Percentiles rank a stretch among this genome's conserved stretches.
Conservation (phyloP, 1,140 invertebrate genomes). For the Brachystomella parvula region DNA sequence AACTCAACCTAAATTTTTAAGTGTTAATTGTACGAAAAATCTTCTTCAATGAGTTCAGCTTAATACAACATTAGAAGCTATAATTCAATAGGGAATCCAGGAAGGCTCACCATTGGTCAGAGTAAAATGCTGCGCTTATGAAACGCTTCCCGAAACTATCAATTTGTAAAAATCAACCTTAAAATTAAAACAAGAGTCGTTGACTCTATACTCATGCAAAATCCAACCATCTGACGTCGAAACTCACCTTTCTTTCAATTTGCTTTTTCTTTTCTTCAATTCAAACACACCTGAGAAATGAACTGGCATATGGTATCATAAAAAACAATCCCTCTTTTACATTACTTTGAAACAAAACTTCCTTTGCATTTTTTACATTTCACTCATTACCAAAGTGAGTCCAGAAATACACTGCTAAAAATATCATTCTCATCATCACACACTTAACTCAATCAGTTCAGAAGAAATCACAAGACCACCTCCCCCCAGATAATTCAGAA, state of each 20-base stretch:
- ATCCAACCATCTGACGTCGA: conserved; percentile 31
- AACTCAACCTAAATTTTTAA: neutral
- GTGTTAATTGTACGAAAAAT: neutral
- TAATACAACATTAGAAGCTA: too few relatives aligned
- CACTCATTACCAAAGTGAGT: too few relatives aligned
- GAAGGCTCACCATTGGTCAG: too few relatives aligned
- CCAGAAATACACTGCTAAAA: too few relatives aligned
- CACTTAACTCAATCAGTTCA: too few relatives aligned
- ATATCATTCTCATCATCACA: too few relatives aligned
- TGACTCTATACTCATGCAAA: conserved; percentile 24
- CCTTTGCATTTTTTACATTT: too few relatives aligned
- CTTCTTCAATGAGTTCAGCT: neutral
- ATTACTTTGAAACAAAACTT: neutral
- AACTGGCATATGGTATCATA: neutral
- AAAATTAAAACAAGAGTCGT: conserved; percentile 20
- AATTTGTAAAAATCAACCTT: neutral
- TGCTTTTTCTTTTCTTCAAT: conserved; percentile 12
- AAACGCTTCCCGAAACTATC: neutral
- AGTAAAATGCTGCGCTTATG: too few relatives aligned
- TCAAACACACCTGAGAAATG: neutral
- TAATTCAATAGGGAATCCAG: too few relatives aligned
- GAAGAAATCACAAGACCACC: too few relatives aligned
- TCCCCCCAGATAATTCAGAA: too few relatives aligned
- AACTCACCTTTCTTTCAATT: conserved; percentile 24
- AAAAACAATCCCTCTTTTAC: too few relatives aligned